Evolutionary conservation across 2,888 invertebrate species (phyloP), one percentile per base, ranked within the genome.

Genomic region (Drosophila hawaiiensis): DNA sequence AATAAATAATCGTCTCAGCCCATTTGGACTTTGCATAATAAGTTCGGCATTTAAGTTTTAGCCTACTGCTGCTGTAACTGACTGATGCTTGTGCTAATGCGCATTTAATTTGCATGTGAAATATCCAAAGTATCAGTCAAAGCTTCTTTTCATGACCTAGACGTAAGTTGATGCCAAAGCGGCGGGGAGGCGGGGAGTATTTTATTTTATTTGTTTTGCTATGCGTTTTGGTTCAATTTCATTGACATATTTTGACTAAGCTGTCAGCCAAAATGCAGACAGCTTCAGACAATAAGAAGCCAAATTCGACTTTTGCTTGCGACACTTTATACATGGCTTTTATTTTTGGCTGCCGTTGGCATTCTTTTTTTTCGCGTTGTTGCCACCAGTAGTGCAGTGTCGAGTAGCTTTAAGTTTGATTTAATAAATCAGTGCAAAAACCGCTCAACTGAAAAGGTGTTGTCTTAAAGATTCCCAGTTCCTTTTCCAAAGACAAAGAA

Each of bases 201-300:
- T 65, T 73, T 65, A 58, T 73, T 73, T 82, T 74, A 69, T 78
- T 84, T 84, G 76, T 72, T 72, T 76, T 75, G 64, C 47, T 56
- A n/a, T 59, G 61, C 68, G 62, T 47, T 68, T 66, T 62, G 53
- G 63, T 54, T 70, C 65, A 72, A 67, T 68, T 85, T 90, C 89
- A 86, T 86, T 86, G 86, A 81, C 86, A 86, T 85, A 86, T 86
- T 86, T 90, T 90, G 76, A 78, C 74, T 81, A 87, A 90, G 86
- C 91, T 86, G 79, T 78, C 81, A 75, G 77, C 70, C 65, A 62
- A 78, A 69, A 81, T 77, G 81, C 73, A 76, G 76, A 83, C 80
- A 68, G 67, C 39, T 61, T 58, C 81, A 78, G 82, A 82, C 78
- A 78, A 77, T 79, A 66, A 73, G 69, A 69, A 61, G 67, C 58